These are phyloP conservation scores for Sebastolobus altivelis DNA, from an alignment of 2,797 vertebrate species.

Conservation along the genomic window DNA sequence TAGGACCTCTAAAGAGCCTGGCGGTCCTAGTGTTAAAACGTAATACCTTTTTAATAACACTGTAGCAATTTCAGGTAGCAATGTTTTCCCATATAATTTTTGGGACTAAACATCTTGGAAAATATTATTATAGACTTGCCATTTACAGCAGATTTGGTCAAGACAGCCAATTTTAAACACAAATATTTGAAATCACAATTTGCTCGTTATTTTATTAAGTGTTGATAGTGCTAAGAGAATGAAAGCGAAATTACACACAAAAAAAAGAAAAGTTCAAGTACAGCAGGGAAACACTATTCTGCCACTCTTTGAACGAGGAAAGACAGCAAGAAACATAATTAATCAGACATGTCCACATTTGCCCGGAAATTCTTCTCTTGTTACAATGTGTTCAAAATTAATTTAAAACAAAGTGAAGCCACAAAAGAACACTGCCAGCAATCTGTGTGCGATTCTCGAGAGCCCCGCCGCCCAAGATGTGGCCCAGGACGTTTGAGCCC, in stretches of 20 bases:
- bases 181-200: neutral
- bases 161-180: neutral
- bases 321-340: slow-evolving; percentile 18
- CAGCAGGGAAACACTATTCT: slow-evolving; percentile 12
- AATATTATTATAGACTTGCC: neutral
- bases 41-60: neutral
- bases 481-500: slow-evolving; percentile 52
- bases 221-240: neutral
- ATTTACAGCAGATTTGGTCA: neutral
- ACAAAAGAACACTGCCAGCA: slow-evolving; percentile 40
- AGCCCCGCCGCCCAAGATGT: slow-evolving; percentile 44
- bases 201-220: neutral
- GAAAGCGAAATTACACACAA: neutral
- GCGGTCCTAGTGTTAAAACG: neutral
- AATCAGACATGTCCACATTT: slow-evolving; percentile 19
- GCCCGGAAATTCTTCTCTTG: slow-evolving; percentile 20
- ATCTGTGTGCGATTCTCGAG: slow-evolving; percentile 44
- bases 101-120: neutral
- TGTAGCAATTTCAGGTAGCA: neutral
- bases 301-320: slow-evolving; percentile 8
- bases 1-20: too few species aligned
- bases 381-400: slow-evolving; percentile 34
- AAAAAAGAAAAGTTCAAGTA: neutral
- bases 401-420: slow-evolving; percentile 49
- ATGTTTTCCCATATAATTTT: neutral